Percentiles rank a stretch among this genome's conserved stretches.
These are phyloP conservation scores for Nasonia giraulti DNA, from an alignment of 1,140 invertebrate genomes.

Conservation along the genomic window DNA sequence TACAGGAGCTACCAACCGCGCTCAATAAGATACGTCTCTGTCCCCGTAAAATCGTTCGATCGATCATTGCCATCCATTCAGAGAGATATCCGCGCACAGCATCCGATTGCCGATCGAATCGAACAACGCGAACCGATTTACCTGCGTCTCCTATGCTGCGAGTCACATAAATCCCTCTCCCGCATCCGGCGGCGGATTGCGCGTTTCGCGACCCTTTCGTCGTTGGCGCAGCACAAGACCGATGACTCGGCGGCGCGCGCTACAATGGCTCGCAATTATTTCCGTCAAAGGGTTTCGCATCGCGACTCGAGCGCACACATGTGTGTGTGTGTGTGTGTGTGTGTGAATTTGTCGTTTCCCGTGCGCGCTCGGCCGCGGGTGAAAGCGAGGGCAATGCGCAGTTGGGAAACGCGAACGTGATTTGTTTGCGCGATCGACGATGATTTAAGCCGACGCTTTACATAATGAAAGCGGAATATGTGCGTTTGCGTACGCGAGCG, in stretches of 20 bases:
- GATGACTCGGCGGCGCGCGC: slow-evolving; percentile 20
- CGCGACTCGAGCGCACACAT: not conserved
- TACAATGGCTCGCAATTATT: slow-evolving; percentile 19
- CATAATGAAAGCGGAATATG: slow-evolving; percentile 44
- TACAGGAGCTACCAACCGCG: not conserved
- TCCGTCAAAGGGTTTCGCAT: slow-evolving; percentile 5
- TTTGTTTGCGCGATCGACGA: slow-evolving; percentile 48
- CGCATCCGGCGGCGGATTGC: not conserved
- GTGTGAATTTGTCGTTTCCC: slow-evolving; percentile 40
- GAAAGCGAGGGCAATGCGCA: slow-evolving; percentile 29
- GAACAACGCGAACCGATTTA: slow-evolving; percentile 3
- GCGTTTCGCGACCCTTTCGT: slow-evolving; percentile 15
- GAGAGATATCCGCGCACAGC: not conserved
- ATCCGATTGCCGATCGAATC: not conserved
- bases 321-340: not conserved
- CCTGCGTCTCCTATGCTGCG: not conserved
- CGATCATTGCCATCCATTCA: not conserved
- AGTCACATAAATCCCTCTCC: slow-evolving; percentile 16
- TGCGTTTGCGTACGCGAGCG: not conserved
- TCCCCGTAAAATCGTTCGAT: not conserved
- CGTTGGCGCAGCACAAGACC: not conserved
- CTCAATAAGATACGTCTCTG: not conserved
- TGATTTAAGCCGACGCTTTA: slow-evolving; percentile 43
- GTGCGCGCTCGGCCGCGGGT: not conserved
- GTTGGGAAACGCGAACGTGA: slow-evolving; percentile 45